These are phyloP conservation scores for Neodiprion pinetum DNA, from an alignment of 1,140 invertebrate genomes.

Conservation along the genomic window DNA sequence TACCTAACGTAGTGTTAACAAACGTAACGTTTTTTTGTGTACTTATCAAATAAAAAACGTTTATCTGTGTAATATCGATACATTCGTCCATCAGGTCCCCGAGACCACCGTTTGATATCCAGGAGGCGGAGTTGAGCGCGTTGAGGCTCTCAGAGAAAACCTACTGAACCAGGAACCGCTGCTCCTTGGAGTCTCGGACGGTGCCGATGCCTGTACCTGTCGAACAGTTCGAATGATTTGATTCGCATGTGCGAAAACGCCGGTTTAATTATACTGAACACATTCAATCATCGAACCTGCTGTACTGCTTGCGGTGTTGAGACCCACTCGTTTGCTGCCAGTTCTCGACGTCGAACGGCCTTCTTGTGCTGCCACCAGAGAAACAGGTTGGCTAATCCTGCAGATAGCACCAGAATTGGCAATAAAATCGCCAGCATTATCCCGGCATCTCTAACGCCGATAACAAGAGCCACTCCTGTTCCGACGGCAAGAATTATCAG, in stretches of 20 bases:
- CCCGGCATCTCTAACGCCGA: constrained; percentile 10
- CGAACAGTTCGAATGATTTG: background rate
- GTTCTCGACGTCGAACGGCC: constrained; percentile 15
- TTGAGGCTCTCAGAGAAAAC: background rate
- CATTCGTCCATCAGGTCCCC: background rate
- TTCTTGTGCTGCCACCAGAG: constrained; percentile 23
- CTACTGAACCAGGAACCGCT: constrained; percentile 15
- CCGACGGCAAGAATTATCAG: constrained; percentile 11
- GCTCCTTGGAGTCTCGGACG: background rate
- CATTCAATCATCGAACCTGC: background rate
- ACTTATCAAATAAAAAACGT: too few species aligned
- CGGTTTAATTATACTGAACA: background rate
- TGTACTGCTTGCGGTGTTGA: constrained; percentile 1
- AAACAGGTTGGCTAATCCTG: constrained; percentile 13
- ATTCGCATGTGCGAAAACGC: constrained; percentile 16
- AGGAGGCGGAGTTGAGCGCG: constrained; percentile 13
- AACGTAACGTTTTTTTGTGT: too few species aligned
- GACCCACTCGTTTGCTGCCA: constrained; percentile 12
- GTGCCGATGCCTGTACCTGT: background rate
- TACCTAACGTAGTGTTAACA: background rate
- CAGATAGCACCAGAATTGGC: constrained; percentile 12
- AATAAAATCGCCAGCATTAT: constrained; percentile 15
- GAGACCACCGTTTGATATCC: background rate
- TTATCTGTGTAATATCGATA: too few species aligned
- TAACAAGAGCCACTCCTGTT: constrained; percentile 10